Evolutionary conservation across 2,888 invertebrate genomes (phyloP), one percentile per base, ranked within the genome.

Genomic region (Odontomyia ornata): DNA sequence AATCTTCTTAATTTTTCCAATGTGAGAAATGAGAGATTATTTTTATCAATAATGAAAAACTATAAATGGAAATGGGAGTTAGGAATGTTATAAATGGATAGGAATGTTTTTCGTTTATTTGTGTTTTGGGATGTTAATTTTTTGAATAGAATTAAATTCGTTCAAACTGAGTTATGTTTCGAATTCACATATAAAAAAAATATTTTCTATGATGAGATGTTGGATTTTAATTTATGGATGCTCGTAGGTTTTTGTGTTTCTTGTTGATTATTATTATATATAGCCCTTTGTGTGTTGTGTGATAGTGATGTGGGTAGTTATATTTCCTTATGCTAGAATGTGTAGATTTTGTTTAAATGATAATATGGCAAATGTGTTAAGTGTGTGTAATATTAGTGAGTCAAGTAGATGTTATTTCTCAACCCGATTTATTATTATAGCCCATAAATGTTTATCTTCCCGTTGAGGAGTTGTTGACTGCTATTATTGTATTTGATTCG

Each of bases 211-310:
- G 7, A 43, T 60, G 11, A 11, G 60, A 13, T 60, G 60, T 60
- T 60, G 18, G 56, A 56, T 56, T 56, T 56, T 56, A 13, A 13
- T 69, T 69, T n/a, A 18, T n/a, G n/a, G n/a, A n/a, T n/a, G n/a
- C n/a, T 69, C 46, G 15, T 43, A 46, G 21, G 43, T 46, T 69
- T 69, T 21, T 65, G 21, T 7, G 25, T n/a, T 65, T 30, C 11
- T 13, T 23, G 9, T 13, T 60, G 52, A 13, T 18, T 52, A 52
- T 52, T 3, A 52, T 52, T 60, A 60, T 23, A n/a, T 56, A 60
- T 60, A 60, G 57, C 57, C 57, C 57, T 60, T 60, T 60, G 13
- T 60, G 21, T 23, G 3, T 60, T 52, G 7, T 52, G 4, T n/a
- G 18, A 15, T n/a, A 52, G 15, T 60, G 18, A 60, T 60, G 57